Conservation (phyloP, 2,797 vertebrate species). For the Sarcophilus harrisii region DNA sequence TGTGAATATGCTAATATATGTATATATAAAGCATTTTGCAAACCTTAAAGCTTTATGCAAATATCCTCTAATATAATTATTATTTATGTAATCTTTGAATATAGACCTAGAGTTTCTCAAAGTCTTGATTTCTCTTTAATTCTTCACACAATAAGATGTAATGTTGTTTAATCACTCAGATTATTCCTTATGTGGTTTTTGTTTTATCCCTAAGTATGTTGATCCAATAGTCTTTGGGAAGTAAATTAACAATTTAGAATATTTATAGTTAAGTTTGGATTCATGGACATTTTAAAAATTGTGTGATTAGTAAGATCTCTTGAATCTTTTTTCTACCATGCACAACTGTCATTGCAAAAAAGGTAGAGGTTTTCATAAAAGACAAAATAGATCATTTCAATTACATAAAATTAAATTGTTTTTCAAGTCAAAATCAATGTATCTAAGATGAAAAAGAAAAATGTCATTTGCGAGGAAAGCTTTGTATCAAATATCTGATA, state of each 20-base stretch:
- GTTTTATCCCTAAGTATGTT: neutral
- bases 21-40: neutral
- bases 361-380: neutral
- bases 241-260: neutral
- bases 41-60: neutral
- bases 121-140: neutral
- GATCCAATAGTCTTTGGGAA: neutral
- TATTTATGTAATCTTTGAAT: neutral
- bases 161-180: neutral
- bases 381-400: neutral
- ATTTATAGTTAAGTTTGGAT: neutral
- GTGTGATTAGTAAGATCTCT: neutral
- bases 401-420: neutral
- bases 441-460: neutral
- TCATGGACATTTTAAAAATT: neutral
- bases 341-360: neutral
- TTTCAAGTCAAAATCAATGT: neutral
- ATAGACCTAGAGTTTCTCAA: neutral
- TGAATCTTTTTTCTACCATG: neutral
- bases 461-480: neutral
- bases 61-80: neutral
- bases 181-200: neutral
- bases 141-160: neutral
- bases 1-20: neutral
- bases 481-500: neutral